Evolutionary conservation across 2,888 invertebrate genomes (phyloP), one percentile per base, ranked within the genome.

Genomic region (Pyrocoelia pectoralis): DNA sequence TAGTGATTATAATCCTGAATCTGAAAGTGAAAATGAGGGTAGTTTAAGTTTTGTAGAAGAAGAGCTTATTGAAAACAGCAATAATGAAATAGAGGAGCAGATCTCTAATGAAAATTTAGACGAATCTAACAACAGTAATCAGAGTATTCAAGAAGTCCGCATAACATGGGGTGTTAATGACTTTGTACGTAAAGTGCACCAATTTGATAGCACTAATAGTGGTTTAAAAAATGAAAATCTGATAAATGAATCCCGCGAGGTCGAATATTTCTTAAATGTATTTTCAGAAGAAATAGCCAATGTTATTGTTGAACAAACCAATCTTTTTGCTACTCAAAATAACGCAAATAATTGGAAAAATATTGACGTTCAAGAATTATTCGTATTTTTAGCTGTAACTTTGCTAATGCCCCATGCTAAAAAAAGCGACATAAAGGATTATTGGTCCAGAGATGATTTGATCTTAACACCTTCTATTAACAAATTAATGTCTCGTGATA

Each of bases 301-400:
- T 12, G 14, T 14, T 15, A 43, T 43, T 14, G n/a, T 43, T 12
- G 14, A 43, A 15, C 14, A 8, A 15, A 43, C 12, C 13, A 14
- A 12, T 43, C 2, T 12, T 14, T 24, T 14, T 43, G 43, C 43
- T 14, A 2, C 14, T 43, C 43, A 43, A 43, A 13, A 43, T 6
- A 12, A 43, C 15, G 15, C 43, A 43, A 12, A 8, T 12, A 43
- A 14, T 6, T 43, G n/a, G 43, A 43, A 43, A 15, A 15, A 43
- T 43, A 43, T 43, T 43, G 43, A 43, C 43, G 13, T 43, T 38
- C 38, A 38, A 38, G 43, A 43, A 43, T 43, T 12, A 43, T 15
- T 14, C 15, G 43, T 43, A 43, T 24, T 43, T 43, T 43, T 43
- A 14, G 43, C 43, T 2, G 3, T 43, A 43, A 43, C 43, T 12